Conservation (phyloP, 2,113 vertebrate genomes). For the Rhabdomys dilectus region DNA sequence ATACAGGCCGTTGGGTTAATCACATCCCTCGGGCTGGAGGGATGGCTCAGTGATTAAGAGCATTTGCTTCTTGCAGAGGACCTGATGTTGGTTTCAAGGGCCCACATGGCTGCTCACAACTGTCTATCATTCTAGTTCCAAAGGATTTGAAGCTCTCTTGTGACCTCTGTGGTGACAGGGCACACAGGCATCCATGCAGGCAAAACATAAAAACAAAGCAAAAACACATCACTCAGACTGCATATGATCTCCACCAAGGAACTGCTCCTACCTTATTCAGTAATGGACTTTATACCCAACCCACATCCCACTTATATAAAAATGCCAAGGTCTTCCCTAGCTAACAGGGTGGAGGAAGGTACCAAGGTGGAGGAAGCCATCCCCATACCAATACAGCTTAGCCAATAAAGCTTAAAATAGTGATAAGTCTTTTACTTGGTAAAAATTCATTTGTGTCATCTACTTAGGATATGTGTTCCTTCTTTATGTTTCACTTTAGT, state of each 20-base stretch:
- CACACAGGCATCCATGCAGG: not conserved
- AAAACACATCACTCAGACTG: not conserved
- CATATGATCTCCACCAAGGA: not conserved
- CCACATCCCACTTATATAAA: not conserved
- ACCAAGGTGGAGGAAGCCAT: not conserved
- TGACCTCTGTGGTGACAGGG: not conserved
- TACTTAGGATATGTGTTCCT: not conserved
- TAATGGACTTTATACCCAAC: not conserved
- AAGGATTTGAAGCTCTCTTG: not conserved
- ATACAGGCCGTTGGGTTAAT: not conserved
- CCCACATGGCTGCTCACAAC: not conserved
- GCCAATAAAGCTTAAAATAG: not conserved
- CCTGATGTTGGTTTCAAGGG: not conserved
- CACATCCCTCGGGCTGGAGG: not conserved
- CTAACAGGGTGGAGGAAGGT: not conserved
- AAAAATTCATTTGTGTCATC: conserved; percentile 4
- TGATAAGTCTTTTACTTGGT: not conserved
- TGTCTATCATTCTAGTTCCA: not conserved
- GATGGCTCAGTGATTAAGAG: not conserved
- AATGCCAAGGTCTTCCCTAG: not conserved
- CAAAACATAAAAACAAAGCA: not conserved
- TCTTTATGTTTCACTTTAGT: not conserved
- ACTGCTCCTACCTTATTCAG: conserved; percentile 45
- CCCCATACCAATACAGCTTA: not conserved
- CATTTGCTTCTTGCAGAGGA: not conserved